Conservation (phyloP, 1,140 invertebrate species). For the Drosophila melanica region DNA sequence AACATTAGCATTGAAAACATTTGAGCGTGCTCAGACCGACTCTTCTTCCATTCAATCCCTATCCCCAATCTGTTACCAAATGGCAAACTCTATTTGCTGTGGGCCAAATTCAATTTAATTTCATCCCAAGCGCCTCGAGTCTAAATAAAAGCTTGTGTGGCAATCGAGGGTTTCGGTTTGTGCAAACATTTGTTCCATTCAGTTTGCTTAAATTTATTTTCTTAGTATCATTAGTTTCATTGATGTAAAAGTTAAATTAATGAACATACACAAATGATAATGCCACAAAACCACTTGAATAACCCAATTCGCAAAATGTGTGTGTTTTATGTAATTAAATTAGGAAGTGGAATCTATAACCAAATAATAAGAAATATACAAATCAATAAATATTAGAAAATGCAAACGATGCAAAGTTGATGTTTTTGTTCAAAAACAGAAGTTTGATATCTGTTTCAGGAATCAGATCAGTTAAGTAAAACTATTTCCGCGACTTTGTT, state of each 20-base stretch:
- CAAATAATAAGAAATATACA: too few species aligned
- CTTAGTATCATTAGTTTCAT: slow-evolving; percentile 18
- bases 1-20: slow-evolving; percentile 59
- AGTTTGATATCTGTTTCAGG: too few species aligned
- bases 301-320: too few species aligned
- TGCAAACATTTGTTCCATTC: slow-evolving; percentile 56
- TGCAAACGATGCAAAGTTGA: too few species aligned
- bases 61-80: slow-evolving; percentile 20
- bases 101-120: slow-evolving; percentile 71
- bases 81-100: slow-evolving; percentile 66
- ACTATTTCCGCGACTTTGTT: too few species aligned
- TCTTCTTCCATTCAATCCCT: neutral
- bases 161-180: slow-evolving; percentile 29
- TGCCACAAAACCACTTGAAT: slow-evolving; percentile 31
- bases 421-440: too few species aligned
- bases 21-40: slow-evolving; percentile 34
- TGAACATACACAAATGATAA: too few species aligned
- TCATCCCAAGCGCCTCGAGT: slow-evolving; percentile 18
- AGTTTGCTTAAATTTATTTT: slow-evolving; percentile 59
- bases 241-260: slow-evolving; percentile 16
- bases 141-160: slow-evolving; percentile 51
- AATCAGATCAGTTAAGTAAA: too few species aligned
- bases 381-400: too few species aligned
- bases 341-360: too few species aligned
- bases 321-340: too few species aligned